phyloP scores from a whole-genome alignment of 2,113 vertebrate species.

The Meles meles region DNA sequence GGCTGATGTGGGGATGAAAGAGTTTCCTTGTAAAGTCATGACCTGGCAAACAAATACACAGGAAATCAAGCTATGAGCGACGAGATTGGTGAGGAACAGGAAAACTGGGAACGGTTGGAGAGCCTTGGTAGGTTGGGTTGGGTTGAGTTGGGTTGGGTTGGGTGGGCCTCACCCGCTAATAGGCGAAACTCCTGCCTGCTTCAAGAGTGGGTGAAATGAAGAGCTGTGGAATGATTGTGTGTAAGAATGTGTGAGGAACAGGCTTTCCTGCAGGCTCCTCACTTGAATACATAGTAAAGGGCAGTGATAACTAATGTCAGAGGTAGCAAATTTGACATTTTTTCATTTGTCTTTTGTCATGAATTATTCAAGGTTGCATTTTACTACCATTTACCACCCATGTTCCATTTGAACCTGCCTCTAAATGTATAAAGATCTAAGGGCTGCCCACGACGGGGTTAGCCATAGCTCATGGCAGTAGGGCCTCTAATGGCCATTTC shows the following conservation, averaged over 20 bases:
- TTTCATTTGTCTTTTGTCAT: neutral
- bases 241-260: neutral
- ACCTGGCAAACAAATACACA: neutral
- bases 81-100: neutral
- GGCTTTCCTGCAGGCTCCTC: neutral
- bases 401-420: neutral
- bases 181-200: neutral
- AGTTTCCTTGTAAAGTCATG: neutral
- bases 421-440: neutral
- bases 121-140: neutral
- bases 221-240: neutral
- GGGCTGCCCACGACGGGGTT: neutral
- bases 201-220: neutral
- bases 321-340: neutral
- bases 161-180: neutral
- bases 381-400: neutral
- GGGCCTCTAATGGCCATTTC: neutral
- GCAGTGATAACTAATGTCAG: neutral
- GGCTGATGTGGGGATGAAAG: neutral
- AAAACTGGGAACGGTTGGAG: neutral
- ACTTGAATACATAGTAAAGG: neutral
- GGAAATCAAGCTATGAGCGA: neutral
- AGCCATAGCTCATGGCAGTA: neutral
- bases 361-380: slow-evolving; percentile 21
- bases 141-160: neutral